Conservation (phyloP, 1,140 invertebrate species). For the Hylaeus volcanicus region DNA sequence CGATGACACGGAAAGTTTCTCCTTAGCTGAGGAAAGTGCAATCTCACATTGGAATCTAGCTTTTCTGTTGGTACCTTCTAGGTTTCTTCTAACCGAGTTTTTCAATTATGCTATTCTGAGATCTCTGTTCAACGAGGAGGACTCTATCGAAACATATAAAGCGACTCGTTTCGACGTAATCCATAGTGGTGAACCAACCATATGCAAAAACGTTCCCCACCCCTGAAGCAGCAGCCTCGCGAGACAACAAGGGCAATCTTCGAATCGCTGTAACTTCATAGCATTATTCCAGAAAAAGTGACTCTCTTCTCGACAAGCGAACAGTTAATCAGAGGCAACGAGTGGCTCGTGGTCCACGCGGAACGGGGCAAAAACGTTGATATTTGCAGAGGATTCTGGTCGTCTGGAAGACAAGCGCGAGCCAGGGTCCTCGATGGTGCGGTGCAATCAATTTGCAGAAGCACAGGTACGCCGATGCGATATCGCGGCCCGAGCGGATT, state of each 20-base stretch:
- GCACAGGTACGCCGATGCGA: conserved; percentile 54
- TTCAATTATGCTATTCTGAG: too few relatives aligned
- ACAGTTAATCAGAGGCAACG: not conserved
- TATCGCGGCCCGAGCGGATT: conserved; percentile 58
- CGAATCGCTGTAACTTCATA: not conserved
- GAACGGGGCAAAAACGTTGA: not conserved
- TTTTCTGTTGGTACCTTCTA: too few relatives aligned
- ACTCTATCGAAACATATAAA: too few relatives aligned
- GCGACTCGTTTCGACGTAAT: too few relatives aligned
- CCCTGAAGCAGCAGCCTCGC: too few relatives aligned
- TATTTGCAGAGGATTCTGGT: conserved; percentile 16
- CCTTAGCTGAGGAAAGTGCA: too few relatives aligned
- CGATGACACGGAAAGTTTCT: too few relatives aligned
- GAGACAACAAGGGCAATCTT: not conserved
- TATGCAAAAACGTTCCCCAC: too few relatives aligned
- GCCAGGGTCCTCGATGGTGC: conserved; percentile 52
- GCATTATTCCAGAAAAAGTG: not conserved
- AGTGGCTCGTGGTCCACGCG: not conserved
- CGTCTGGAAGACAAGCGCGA: conserved; percentile 32
- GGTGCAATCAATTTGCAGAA: conserved; percentile 72
- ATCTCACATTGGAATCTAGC: too few relatives aligned
- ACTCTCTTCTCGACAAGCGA: not conserved
- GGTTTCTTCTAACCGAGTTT: too few relatives aligned
- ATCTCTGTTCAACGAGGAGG: too few relatives aligned
- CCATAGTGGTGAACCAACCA: too few relatives aligned